Evolutionary conservation across 2,888 invertebrate genomes (phyloP).

Genomic region (Pyrrhosoma nymphula): DNA sequence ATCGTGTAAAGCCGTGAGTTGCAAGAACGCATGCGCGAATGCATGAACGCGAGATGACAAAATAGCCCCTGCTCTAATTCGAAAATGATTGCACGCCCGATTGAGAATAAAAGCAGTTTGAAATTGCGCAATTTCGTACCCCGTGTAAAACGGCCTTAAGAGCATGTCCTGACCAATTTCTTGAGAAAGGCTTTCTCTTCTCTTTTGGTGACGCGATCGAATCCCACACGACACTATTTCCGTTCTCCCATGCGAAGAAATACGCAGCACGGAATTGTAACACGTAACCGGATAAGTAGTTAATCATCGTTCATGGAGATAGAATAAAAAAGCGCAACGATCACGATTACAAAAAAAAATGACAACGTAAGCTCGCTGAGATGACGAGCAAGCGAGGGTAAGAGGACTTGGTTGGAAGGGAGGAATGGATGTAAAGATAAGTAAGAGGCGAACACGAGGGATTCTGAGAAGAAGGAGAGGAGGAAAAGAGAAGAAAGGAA

Average conservation of each 20-base stretch:
- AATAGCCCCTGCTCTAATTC: too few species aligned
- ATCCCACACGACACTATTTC: neutral
- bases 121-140: too few species aligned
- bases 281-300: neutral
- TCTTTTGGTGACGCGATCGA: neutral
- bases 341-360: too few species aligned
- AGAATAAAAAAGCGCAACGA: neutral
- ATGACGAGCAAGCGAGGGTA: neutral
- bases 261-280: neutral
- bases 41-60: too few species aligned
- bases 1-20: too few species aligned
- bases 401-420: neutral
- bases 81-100: too few species aligned
- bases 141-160: too few species aligned
- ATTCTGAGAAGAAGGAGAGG: neutral
- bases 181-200: neutral
- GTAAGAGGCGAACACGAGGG: neutral
- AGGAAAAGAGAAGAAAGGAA: neutral
- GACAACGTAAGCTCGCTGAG: neutral
- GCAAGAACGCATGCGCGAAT: too few species aligned
- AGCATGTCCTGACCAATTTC: too few species aligned
- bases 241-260: neutral
- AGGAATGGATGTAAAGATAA: constrained; percentile 51
- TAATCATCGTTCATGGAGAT: neutral
- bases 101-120: too few species aligned